Percentiles rank a stretch among this genome's conserved stretches.
phyloP scores from a whole-genome alignment of 2,797 vertebrate genomes.

The Pelochelys cantorii region DNA sequence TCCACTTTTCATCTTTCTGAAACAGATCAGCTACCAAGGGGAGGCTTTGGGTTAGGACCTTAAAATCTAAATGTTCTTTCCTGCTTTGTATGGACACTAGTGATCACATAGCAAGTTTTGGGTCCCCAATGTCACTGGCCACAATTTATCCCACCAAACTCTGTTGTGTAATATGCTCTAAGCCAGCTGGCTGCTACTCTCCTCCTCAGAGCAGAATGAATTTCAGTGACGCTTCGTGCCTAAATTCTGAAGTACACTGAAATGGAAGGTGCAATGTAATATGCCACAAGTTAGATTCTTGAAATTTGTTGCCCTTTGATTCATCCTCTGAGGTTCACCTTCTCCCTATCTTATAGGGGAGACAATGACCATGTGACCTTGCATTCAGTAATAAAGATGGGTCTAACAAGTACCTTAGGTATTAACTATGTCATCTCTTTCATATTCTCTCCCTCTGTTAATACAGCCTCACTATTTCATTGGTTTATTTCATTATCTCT shows the following conservation, averaged over 20 bases:
- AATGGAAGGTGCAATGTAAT: background rate
- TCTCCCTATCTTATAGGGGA: background rate
- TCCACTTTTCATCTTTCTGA: background rate
- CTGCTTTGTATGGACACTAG: background rate
- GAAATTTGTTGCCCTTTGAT: background rate
- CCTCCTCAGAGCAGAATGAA: background rate
- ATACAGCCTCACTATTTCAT: background rate
- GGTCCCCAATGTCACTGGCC: background rate
- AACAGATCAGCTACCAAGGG: background rate
- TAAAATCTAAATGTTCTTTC: background rate
- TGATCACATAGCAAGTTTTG: background rate
- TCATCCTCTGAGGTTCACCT: background rate
- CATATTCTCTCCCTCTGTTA: background rate
- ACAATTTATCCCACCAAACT: accelerated
- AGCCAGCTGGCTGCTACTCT: background rate
- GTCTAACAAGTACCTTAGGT: background rate
- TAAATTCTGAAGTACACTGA: background rate
- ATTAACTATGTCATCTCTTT: background rate
- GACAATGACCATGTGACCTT: background rate
- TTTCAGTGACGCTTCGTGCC: background rate
- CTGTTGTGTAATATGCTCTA: background rate
- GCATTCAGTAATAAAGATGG: background rate
- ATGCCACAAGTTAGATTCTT: background rate
- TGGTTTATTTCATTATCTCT: slow-evolving; percentile 16
- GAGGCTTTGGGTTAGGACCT: background rate